phyloP scores from a whole-genome alignment of 2,797 vertebrate genomes.

The Harpagifer antarcticus region DNA sequence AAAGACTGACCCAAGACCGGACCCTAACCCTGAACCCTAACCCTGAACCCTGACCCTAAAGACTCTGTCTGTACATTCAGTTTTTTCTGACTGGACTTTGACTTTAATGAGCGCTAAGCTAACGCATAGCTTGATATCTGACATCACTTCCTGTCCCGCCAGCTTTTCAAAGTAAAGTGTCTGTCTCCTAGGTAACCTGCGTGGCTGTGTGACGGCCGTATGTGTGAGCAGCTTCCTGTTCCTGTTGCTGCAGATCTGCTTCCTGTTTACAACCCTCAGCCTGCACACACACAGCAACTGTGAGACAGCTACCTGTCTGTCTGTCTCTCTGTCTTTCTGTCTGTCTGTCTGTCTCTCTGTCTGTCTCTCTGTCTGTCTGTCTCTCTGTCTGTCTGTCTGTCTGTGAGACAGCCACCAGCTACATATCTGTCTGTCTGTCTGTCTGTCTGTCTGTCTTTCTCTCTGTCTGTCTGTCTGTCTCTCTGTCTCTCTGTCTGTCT shows the following conservation, averaged over 20 bases:
- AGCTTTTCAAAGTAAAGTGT: constrained; percentile 4
- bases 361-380: neutral
- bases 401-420: no score
- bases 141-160: neutral
- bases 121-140: no score
- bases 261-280: constrained; percentile 51
- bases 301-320: constrained; percentile 34
- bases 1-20: no score
- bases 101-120: no score
- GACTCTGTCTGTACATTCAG: no score
- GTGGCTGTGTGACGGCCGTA: constrained; percentile 51
- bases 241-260: constrained; percentile 66
- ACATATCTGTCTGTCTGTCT: no score
- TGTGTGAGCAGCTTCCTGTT: constrained; percentile 69
- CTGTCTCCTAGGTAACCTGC: constrained; percentile 42
- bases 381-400: neutral
- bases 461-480: neutral
- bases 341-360: neutral
- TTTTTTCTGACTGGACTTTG: no score
- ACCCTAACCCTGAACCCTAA: no score
- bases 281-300: constrained; percentile 62
- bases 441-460: no score
- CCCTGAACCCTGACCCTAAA: no score
- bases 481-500: no score
- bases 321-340: neutral